Evolutionary conservation across 2,888 invertebrate species (phyloP), one percentile per base, ranked within the genome.

Genomic region (Mythimna ferrago): DNA sequence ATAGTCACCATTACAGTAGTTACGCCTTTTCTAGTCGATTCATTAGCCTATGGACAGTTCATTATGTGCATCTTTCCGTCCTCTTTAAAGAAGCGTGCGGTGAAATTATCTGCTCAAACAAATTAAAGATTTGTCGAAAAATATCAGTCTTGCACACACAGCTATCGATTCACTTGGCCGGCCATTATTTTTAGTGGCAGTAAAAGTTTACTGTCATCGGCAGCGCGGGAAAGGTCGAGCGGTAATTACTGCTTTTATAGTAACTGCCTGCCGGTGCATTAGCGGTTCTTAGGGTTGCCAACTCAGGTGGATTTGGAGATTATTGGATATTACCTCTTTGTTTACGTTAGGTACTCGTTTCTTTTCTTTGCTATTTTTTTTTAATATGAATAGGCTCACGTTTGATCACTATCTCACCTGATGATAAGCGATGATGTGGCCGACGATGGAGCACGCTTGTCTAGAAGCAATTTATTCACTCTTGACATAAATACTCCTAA

Each of bases 191-290:
- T 80, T 82, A 80, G 83, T 80, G 83, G 80, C 88, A 82, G 87
- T 94, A 92, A 92, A 93, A 92, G 84, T 92, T 93, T 89, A 93
- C 87, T 92, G 89, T 92, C 90, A 91, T 90, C 88, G 87, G 88
- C 78, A 87, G 88, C 86, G 83, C 83, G 73, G 81, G 89, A 89
- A 89, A 91, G 92, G 91, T 90, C 86, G 89, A 77, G 72, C 76
- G 85, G 90, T 92, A 91, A 92, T 91, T 91, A 91, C 90, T 74
- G 78, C 83, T 88, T 91, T 92, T 90, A 91, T 87, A 86, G 88
- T 85, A 86, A 89, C 87, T 87, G 87, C 86, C 74, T 87, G 87
- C 87, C 85, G 87, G 83, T 92, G 92, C 91, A 91, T 90, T 91
- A 90, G 87, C 80, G 80, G 68, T 68, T 68, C 74, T 82, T 56